phyloP scores from a whole-genome alignment of 2,888 invertebrate species.

The Netelia virgata region DNA sequence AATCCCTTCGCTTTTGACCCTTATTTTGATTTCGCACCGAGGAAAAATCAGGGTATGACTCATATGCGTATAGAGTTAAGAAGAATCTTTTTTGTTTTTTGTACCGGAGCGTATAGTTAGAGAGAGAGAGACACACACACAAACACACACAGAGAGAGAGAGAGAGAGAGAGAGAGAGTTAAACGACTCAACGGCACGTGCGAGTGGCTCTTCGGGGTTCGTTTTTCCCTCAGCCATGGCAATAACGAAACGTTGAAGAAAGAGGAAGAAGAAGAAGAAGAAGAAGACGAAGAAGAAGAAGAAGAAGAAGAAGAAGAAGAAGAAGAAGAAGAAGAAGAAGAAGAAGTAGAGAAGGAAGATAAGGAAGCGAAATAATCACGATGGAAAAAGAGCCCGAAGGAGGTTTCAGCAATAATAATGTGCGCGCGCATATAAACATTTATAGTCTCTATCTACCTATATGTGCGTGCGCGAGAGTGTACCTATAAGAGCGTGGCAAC shows the following conservation, averaged over 20 bases:
- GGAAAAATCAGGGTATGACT: not conserved
- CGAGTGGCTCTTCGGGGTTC: not conserved
- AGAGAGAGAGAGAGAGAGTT: not conserved
- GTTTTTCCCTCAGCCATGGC: constrained; percentile 1
- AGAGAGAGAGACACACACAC: not conserved
- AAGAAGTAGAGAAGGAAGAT: not conserved
- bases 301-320: not conserved
- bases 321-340: not conserved
- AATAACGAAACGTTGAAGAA: no score
- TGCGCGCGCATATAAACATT: not conserved
- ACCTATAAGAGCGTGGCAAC: constrained; percentile 18
- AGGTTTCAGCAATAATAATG: not conserved
- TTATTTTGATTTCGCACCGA: not conserved
- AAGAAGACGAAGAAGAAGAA: not conserved
- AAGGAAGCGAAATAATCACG: constrained; percentile 16
- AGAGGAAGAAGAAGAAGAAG: no score
- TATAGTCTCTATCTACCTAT: not conserved
- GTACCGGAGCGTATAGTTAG: not conserved
- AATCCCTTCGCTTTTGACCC: constrained; percentile 22
- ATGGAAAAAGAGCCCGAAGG: constrained; percentile 5
- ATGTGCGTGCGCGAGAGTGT: not conserved
- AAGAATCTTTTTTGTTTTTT: no score
- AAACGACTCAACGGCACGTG: not conserved
- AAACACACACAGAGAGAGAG: no score
- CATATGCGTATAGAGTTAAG: no score